Evolutionary conservation across 2,888 invertebrate genomes (phyloP).

Genomic region (Tetranychus piercei): DNA sequence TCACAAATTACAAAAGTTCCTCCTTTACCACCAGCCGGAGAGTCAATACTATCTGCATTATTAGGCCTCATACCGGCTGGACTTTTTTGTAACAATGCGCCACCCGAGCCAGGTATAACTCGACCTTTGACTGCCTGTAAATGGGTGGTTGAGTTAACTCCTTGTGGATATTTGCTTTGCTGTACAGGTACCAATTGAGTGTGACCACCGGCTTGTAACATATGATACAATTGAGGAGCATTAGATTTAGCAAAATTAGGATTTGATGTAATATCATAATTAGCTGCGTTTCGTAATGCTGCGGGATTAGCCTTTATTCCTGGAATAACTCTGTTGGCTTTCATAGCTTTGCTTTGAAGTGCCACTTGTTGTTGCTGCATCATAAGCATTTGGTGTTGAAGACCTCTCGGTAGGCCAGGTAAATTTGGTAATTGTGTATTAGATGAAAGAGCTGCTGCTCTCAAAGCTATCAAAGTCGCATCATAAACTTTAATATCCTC

Average conservation of each 20-base stretch:
- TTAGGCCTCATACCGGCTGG: conserved; percentile 15
- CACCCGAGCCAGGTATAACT: conserved; percentile 4
- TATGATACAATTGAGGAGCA: conserved; percentile 21
- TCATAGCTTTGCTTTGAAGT: conserved; percentile 9
- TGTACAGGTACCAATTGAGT: conserved; percentile 16
- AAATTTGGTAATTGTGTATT: conserved; percentile 20
- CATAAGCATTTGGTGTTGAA: conserved; percentile 23
- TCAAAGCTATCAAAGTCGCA: conserved; percentile 35
- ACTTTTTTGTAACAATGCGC: conserved; percentile 6
- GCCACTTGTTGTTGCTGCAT: conserved; percentile 21
- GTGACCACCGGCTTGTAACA: conserved; percentile 18
- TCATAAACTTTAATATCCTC: conserved; percentile 28
- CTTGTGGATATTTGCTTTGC: conserved; percentile 16
- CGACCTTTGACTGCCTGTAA: conserved; percentile 10
- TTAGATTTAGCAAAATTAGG: conserved; percentile 3
- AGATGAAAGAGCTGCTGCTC: conserved; percentile 18
- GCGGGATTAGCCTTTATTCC: not conserved
- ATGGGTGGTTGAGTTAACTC: conserved; percentile 10
- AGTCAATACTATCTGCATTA: conserved; percentile 1
- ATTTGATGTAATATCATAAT: not conserved
- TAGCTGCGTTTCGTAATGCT: not conserved
- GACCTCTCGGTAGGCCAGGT: conserved; percentile 20
- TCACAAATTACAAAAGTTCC: conserved; percentile 74
- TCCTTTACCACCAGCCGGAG: conserved; percentile 32
- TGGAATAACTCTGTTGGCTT: not conserved